phyloP scores from a whole-genome alignment of 2,113 vertebrate species.

The Oxyruncus cristatus region DNA sequence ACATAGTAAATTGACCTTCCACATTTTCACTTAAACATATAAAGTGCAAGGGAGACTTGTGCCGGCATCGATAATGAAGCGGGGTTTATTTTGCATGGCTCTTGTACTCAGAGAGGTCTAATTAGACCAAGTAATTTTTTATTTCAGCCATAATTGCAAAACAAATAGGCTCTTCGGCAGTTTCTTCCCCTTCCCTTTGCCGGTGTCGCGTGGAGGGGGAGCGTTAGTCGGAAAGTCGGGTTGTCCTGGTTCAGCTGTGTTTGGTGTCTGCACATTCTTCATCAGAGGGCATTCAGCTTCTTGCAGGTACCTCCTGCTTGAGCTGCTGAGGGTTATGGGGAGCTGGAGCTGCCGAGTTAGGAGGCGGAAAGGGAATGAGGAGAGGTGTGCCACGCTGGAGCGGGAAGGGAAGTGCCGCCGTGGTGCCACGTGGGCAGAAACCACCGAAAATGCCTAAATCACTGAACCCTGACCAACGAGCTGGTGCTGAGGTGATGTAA shows the following conservation, averaged over 20 bases:
- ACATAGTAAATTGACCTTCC: slow-evolving; percentile 78
- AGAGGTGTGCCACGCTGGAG: not conserved
- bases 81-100: slow-evolving; percentile 61
- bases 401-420: not conserved
- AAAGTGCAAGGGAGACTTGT: slow-evolving; percentile 18
- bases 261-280: slow-evolving; percentile 16
- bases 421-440: not conserved
- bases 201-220: slow-evolving; percentile 9
- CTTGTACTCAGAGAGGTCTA: slow-evolving; percentile 59
- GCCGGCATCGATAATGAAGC: slow-evolving; percentile 40
- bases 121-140: slow-evolving; percentile 71
- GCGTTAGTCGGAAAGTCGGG: slow-evolving; percentile 16
- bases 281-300: not conserved
- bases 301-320: slow-evolving; percentile 27
- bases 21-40: slow-evolving; percentile 63
- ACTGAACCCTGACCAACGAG: not conserved
- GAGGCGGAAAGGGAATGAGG: not conserved
- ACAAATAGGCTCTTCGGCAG: slow-evolving; percentile 57
- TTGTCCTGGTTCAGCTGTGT: slow-evolving; percentile 46
- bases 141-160: slow-evolving; percentile 67
- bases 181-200: not conserved
- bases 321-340: slow-evolving; percentile 7
- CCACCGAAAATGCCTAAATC: not conserved
- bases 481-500: not conserved
- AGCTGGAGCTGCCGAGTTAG: not conserved